These are phyloP conservation scores for Craseonycteris thonglongyai DNA, from an alignment of 2,113 vertebrate species.

Conservation along the genomic window DNA sequence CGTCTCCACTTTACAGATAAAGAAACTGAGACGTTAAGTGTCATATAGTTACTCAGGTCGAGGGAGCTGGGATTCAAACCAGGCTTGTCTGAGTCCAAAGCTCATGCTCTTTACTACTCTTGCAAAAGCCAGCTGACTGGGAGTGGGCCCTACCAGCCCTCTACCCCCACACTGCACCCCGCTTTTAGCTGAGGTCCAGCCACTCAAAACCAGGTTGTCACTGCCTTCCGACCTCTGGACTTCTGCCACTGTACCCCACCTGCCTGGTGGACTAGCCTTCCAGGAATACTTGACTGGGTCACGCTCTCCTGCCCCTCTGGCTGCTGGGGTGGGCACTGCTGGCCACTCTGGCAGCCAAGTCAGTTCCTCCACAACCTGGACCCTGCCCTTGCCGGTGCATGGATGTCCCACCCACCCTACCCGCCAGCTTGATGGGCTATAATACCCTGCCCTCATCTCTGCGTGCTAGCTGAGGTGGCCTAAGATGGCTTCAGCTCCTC, in stretches of 20 bases:
- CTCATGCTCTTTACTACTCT: neutral
- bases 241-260: neutral
- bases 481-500: neutral
- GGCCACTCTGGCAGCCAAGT: neutral
- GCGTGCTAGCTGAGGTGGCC: neutral
- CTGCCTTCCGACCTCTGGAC: neutral
- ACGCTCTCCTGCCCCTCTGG: neutral
- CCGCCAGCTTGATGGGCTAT: rapidly evolving
- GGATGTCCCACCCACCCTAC: neutral
- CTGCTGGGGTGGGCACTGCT: neutral
- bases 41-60: neutral
- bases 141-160: neutral
- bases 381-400: neutral
- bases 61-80: neutral
- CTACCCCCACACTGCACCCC: neutral
- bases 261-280: neutral
- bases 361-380: neutral
- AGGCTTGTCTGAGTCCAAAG: neutral
- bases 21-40: neutral
- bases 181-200: neutral
- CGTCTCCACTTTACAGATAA: neutral
- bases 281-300: neutral
- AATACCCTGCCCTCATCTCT: neutral
- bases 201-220: neutral
- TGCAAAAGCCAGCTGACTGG: neutral